Evolutionary conservation across 1,140 invertebrate species (phyloP).

Genomic region (Sarcophaga bullata): DNA sequence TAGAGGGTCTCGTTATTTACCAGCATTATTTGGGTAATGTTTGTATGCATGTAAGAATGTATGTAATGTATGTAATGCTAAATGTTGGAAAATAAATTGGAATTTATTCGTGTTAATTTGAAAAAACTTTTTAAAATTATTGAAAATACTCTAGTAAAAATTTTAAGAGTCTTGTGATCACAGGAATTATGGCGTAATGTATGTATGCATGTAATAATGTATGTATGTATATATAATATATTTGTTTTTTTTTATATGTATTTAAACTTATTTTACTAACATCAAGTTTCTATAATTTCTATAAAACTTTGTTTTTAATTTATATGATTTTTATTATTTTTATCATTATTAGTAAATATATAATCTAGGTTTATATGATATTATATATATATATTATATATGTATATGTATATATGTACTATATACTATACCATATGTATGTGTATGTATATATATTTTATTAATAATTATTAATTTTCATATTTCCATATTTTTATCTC

Average conservation of each 20-base stretch:
- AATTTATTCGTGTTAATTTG: no score
- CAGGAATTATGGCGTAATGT: background rate
- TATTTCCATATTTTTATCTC: background rate
- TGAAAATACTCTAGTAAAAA: no score
- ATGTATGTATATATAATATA: background rate
- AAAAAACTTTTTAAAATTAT: no score
- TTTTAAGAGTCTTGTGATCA: no score
- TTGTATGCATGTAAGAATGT: background rate
- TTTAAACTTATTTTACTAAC: conserved; percentile 10
- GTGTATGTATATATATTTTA: background rate
- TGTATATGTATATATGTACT: background rate
- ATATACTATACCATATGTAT: background rate
- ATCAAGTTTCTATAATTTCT: conserved; percentile 27
- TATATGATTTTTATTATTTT: background rate
- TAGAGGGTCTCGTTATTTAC: no score
- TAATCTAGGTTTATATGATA: background rate
- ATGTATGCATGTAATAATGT: background rate
- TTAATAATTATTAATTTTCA: background rate
- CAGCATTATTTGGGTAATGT: no score
- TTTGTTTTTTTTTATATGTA: background rate
- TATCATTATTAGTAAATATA: background rate
- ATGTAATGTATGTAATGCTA: no score
- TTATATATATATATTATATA: background rate
- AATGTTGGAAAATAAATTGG: no score
- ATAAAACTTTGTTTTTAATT: conserved; percentile 6